A percentile compares a stretch with the other conserved stretches of the same genome.
Conservation (phyloP, 2,797 vertebrate genomes). For the Chiloscyllium punctatum region DNA sequence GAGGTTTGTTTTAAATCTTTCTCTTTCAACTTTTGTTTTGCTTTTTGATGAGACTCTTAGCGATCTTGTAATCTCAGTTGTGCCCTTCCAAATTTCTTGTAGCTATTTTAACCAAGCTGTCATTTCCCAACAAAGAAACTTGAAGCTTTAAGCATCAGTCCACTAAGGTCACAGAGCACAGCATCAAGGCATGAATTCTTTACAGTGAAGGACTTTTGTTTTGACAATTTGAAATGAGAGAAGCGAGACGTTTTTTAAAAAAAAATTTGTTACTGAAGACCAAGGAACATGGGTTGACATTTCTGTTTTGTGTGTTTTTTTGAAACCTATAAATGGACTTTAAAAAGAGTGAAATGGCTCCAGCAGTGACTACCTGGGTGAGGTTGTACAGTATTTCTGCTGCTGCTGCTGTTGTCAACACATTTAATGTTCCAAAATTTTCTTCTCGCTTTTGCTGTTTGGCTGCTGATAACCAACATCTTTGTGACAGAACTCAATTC, state of each 20-base stretch:
- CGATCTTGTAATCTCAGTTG: neutral
- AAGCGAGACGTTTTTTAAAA: neutral
- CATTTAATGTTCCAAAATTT: slow-evolving; percentile 22
- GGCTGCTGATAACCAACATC: slow-evolving; percentile 20
- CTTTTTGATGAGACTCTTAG: neutral
- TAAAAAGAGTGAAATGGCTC: neutral
- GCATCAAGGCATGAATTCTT: neutral
- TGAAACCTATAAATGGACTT: neutral
- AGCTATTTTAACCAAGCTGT: neutral
- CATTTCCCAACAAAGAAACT: neutral
- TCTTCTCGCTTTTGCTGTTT: slow-evolving; percentile 36
- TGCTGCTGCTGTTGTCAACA: slow-evolving; percentile 33
- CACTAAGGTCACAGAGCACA: neutral
- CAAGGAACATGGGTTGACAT: neutral
- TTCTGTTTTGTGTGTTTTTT: neutral
- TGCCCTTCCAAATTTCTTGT: neutral
- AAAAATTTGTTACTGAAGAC: slow-evolving; percentile 9
- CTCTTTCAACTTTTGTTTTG: neutral
- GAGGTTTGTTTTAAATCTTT: neutral
- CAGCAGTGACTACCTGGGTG: slow-evolving; percentile 24
- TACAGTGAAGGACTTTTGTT: neutral
- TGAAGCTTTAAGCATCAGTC: slow-evolving; percentile 13
- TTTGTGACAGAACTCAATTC: slow-evolving; percentile 3
- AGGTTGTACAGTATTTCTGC: slow-evolving; percentile 2
- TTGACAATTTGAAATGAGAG: neutral